A percentile compares a stretch with the other conserved stretches of the same genome.
These are phyloP conservation scores for Nanorana parkeri DNA, from an alignment of 2,113 vertebrate species.

Conservation along the genomic window DNA sequence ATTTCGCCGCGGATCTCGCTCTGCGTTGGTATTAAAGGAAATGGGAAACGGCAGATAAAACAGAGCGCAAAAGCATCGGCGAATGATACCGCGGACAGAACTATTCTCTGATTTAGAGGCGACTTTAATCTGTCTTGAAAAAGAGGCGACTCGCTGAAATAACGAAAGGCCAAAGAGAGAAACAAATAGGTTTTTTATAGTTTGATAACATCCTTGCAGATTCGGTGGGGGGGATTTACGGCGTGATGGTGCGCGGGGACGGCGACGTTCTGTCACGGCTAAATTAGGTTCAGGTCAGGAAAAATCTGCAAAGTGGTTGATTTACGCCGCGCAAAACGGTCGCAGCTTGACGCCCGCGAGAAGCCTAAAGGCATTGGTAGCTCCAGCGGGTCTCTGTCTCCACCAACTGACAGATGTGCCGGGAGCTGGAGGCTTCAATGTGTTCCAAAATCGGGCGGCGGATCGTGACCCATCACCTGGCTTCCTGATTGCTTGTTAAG, in stretches of 20 bases:
- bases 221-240: conserved; percentile 8
- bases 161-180: conserved; percentile 64
- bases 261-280: not conserved
- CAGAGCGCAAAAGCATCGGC: conserved; percentile 68
- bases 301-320: not conserved
- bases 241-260: not conserved
- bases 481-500: no score
- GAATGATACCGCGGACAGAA: conserved; percentile 69
- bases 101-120: conserved; percentile 67
- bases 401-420: no score
- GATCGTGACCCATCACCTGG: no score
- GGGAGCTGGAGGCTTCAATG: no score
- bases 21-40: conserved; percentile 71
- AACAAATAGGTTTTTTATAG: conserved; percentile 54
- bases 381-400: not conserved
- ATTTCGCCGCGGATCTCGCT: conserved; percentile 69
- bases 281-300: not conserved
- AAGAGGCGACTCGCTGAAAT: conserved; percentile 57
- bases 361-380: not conserved
- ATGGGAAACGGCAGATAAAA: conserved; percentile 74
- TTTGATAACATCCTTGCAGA: conserved; percentile 15
- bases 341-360: not conserved
- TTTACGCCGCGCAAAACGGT: not conserved
- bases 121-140: conserved; percentile 64
- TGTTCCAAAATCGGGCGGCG: no score